Evolutionary conservation across 2,888 invertebrate genomes (phyloP), one percentile per base, ranked within the genome.

Genomic region (Gryllus longicercus): DNA sequence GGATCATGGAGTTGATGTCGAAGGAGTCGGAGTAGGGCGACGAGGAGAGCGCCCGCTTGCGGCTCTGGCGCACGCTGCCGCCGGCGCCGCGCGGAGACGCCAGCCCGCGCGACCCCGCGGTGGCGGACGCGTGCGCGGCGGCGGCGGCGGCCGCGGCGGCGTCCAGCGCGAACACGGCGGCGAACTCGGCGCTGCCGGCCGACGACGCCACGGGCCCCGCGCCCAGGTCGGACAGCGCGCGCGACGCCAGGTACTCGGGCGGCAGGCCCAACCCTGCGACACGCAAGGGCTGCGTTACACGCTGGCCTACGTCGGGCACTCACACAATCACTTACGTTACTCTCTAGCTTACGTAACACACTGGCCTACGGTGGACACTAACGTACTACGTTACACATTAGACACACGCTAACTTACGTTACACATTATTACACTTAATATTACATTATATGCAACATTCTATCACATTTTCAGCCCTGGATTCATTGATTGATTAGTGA

Each of bases 21-120:
- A 97, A 94, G 80, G 96, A 96, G 84, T 98, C 98, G 0, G 97
- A 97, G 87, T 98, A 97, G 0, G 95, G 96, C 18, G 98, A 98
- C 86, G 96, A 96, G 81, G 97, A 97, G 2, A 98, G 91, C 0
- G 98, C 97, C 82, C 98, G 90, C 87, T 98, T 98, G 75, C 98
- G 92, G 86, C 94, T 93, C 50, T 92, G 92, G 80, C 93, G 91
- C 81, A 89, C 87, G 82, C 88, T 88, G 80, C 50, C 49, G 77
- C 88, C 88, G 80, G 38, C 50, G 77, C 80, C 79, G 1, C 89
- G 88, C 76, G 92, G 88, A 2, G 94, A 93, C 86, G 93, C 94
- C 83, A 92, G 92, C 82, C 94, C 87, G 82, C 94, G 89, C 18
- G 92, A 92, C 84, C 92, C 91, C 87, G 84, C 21, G 83, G 84